Percentiles rank a stretch among this genome's conserved stretches.
phyloP scores from a whole-genome alignment of 2,888 invertebrate species.

The Belgica antarctica region DNA sequence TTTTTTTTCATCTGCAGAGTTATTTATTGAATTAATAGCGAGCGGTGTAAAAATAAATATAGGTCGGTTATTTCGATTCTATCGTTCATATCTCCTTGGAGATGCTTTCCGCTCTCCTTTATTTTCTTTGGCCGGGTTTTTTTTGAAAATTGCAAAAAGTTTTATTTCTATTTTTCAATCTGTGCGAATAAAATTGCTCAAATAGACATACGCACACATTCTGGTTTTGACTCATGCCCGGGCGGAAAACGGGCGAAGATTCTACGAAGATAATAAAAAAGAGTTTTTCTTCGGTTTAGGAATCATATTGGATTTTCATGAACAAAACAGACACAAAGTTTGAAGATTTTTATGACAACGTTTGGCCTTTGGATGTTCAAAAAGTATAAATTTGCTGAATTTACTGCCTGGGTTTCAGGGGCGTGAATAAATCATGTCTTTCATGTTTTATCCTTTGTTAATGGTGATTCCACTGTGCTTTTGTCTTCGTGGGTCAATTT shows the following conservation, averaged over 20 bases:
- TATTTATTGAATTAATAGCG: conserved; percentile 42
- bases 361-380: neutral
- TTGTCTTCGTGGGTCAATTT: no score
- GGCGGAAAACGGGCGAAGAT: neutral
- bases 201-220: neutral
- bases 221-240: neutral
- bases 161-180: conserved; percentile 13
- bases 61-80: conserved; percentile 34
- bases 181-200: neutral
- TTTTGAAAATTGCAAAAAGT: conserved; percentile 4
- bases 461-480: no score
- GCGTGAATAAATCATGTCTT: no score
- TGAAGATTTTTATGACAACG: neutral
- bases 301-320: neutral
- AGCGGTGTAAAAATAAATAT: conserved; percentile 39
- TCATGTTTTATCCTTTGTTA: no score
- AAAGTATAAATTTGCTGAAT: no score
- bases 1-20: conserved; percentile 5
- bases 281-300: neutral
- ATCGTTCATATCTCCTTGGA: conserved; percentile 11
- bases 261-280: neutral
- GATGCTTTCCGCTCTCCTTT: neutral
- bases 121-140: no score
- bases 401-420: no score
- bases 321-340: neutral